These are phyloP conservation scores for Xestia rhomboidea DNA, from an alignment of 2,888 invertebrate species.

Conservation along the genomic window DNA sequence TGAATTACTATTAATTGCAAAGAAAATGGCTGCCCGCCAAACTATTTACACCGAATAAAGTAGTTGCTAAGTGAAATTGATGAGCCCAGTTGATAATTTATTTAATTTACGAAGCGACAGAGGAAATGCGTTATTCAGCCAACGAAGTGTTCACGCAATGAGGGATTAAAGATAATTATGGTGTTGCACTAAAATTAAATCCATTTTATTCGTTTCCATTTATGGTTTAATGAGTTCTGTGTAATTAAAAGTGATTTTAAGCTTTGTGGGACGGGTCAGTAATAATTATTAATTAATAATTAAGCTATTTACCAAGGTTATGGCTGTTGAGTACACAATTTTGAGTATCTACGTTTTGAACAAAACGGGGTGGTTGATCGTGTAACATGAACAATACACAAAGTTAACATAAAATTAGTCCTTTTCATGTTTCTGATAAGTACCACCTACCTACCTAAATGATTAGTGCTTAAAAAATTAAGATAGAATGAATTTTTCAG, in stretches of 20 bases:
- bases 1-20: constrained; percentile 72
- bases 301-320: too few relatives aligned
- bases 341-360: background rate
- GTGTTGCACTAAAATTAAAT: constrained; percentile 15
- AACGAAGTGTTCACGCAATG: constrained; percentile 12
- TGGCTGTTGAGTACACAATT: too few relatives aligned
- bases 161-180: constrained; percentile 25
- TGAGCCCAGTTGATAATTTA: constrained; percentile 65
- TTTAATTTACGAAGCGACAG: constrained; percentile 69
- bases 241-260: constrained; percentile 13
- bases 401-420: background rate
- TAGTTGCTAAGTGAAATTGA: constrained; percentile 70
- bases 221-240: background rate
- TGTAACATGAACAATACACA: background rate
- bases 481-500: background rate
- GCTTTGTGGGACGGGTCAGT: background rate
- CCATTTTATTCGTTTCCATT: constrained; percentile 13
- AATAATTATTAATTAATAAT: background rate
- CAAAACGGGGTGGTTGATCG: background rate
- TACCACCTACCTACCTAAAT: too few relatives aligned
- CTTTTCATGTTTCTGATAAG: background rate
- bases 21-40: constrained; percentile 71
- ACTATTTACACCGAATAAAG: constrained; percentile 65
- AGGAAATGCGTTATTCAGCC: constrained; percentile 36
- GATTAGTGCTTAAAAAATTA: background rate